phyloP scores from a whole-genome alignment of 2,888 invertebrate genomes.

The Gymnoscelis rufifasciata region DNA sequence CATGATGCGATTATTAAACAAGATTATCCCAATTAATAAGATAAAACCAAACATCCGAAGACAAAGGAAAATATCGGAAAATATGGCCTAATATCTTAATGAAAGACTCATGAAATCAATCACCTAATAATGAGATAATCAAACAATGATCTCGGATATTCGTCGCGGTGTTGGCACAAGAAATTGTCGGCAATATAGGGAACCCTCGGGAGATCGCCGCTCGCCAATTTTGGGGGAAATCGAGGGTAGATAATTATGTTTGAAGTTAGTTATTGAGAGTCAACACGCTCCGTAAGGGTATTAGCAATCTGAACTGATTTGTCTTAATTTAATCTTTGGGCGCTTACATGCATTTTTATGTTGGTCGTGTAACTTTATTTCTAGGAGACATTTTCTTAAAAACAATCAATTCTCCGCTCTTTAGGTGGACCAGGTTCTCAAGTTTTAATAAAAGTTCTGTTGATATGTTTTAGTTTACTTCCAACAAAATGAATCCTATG shows the following conservation, averaged over 20 bases:
- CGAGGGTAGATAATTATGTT: constrained; percentile 76
- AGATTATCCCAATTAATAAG: constrained; percentile 10
- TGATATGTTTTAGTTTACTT: too few relatives aligned
- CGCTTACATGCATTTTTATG: too few relatives aligned
- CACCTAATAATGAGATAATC: constrained; percentile 71
- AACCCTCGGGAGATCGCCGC: constrained; percentile 66
- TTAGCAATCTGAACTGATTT: constrained; percentile 8
- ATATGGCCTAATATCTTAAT: constrained; percentile 43
- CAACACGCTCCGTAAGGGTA: constrained; percentile 53
- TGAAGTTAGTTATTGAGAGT: constrained; percentile 77
- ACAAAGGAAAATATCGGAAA: constrained; percentile 19
- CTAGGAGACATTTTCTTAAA: too few relatives aligned
- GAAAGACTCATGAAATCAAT: constrained; percentile 67
- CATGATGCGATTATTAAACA: constrained; percentile 1
- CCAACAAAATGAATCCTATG: too few relatives aligned
- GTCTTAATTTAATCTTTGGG: neutral
- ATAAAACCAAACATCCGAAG: constrained; percentile 2
- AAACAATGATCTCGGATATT: constrained; percentile 74
- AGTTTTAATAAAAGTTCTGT: too few relatives aligned
- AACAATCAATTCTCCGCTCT: too few relatives aligned
- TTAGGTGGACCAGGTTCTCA: too few relatives aligned
- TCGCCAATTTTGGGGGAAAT: constrained; percentile 74
- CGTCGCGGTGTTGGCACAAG: constrained; percentile 70
- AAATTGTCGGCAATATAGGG: constrained; percentile 70
- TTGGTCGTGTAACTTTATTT: too few relatives aligned